Percentiles rank a stretch among this genome's conserved stretches.
Evolutionary conservation across 2,888 invertebrate species (phyloP).

Genomic region (Mesorhabditis spiculigera): DNA sequence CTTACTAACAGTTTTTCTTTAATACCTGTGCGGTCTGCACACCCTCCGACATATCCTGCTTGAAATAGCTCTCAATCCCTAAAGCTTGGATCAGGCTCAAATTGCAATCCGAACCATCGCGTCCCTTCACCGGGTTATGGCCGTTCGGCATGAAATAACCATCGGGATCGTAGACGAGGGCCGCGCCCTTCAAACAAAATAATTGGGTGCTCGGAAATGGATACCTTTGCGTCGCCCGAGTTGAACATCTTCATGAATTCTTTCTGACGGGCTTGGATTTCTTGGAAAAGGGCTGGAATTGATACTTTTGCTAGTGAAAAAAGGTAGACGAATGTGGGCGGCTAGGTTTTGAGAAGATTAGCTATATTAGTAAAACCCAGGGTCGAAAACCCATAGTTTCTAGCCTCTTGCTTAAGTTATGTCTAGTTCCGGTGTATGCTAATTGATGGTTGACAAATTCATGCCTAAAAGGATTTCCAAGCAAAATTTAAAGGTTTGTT

Average conservation of each 20-base stretch:
- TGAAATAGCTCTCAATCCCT: slow-evolving; percentile 58
- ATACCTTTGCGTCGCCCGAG: slow-evolving; percentile 46
- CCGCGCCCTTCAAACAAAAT: slow-evolving; percentile 20
- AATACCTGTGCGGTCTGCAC: slow-evolving; percentile 50
- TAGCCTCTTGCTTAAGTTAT: too few relatives aligned
- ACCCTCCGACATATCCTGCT: slow-evolving; percentile 58
- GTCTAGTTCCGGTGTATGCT: too few relatives aligned
- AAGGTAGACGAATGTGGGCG: too few relatives aligned
- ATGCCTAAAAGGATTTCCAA: too few relatives aligned
- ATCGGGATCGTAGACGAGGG: slow-evolving; percentile 54
- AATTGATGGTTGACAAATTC: too few relatives aligned
- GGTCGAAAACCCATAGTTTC: too few relatives aligned
- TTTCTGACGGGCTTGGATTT: slow-evolving; percentile 56
- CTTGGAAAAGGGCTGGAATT: slow-evolving; percentile 56
- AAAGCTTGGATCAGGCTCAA: slow-evolving; percentile 10
- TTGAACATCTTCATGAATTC: slow-evolving; percentile 58
- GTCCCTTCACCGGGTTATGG: slow-evolving; percentile 52
- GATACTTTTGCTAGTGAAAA: neutral
- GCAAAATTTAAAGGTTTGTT: too few relatives aligned
- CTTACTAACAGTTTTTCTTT: neutral
- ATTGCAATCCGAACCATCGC: slow-evolving; percentile 33
- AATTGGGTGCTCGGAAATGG: neutral
- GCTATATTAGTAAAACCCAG: too few relatives aligned
- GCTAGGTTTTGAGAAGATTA: too few relatives aligned
- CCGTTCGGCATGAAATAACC: slow-evolving; percentile 59